Conservation (phyloP, 2,113 vertebrate genomes). For the Candoia aspera region DNA sequence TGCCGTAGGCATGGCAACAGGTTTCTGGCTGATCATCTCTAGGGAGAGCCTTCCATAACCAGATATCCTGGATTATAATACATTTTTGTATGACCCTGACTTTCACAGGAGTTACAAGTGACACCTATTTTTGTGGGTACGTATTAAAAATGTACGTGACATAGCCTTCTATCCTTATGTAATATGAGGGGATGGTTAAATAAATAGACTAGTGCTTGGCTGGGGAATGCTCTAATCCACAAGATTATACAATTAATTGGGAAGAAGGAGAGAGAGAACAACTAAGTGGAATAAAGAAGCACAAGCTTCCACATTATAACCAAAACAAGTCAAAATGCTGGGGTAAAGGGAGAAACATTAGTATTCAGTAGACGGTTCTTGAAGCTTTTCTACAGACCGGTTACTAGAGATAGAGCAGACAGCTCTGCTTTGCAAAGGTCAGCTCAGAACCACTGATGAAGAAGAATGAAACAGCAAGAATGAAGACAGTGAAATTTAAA, state of each 20-base stretch:
- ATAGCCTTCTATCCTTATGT: neutral
- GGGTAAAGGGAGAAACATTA: neutral
- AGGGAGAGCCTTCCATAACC: neutral
- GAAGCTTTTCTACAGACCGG: neutral
- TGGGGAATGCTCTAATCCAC: slow-evolving; percentile 2
- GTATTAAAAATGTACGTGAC: neutral
- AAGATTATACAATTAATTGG: neutral
- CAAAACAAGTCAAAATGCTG: neutral
- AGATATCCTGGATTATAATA: neutral
- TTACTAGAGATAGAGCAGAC: neutral
- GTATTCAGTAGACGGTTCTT: neutral
- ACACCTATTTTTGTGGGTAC: neutral
- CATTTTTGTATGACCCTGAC: neutral
- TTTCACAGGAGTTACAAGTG: neutral
- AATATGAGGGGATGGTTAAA: neutral
- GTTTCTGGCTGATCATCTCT: slow-evolving; percentile 23
- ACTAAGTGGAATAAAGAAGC: neutral
- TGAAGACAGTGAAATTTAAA: neutral
- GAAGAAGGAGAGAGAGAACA: neutral
- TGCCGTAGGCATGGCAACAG: neutral
- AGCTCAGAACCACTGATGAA: neutral
- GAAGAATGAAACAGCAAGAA: neutral
- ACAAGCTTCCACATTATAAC: neutral
- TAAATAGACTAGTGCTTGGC: slow-evolving; percentile 16
- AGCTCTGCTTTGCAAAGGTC: neutral